Conservation (phyloP, 2,113 vertebrate species). For the Candoia aspera region DNA sequence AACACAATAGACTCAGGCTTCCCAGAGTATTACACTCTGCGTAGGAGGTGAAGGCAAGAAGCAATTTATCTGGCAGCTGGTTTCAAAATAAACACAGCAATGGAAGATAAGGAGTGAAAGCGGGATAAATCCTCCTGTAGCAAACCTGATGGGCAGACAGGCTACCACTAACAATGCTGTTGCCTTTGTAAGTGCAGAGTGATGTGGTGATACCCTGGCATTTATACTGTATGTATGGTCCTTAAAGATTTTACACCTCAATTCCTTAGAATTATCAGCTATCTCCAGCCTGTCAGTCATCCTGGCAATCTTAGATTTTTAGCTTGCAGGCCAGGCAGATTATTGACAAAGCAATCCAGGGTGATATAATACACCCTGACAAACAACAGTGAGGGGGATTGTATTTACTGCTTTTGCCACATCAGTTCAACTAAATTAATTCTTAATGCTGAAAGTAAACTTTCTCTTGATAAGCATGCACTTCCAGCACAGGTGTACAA, state of each 20-base stretch:
- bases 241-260: constrained; percentile 99
- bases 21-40: constrained; percentile 73
- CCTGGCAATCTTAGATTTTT: constrained; percentile 89
- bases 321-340: constrained; percentile 81
- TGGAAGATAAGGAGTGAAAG: constrained; percentile 90
- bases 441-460: constrained; percentile 76
- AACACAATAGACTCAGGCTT: constrained; percentile 71
- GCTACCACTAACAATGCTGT: constrained; percentile 92
- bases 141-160: constrained; percentile 94
- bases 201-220: constrained; percentile 98
- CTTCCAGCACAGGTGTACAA: constrained; percentile 7
- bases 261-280: constrained; percentile 99
- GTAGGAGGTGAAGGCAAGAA: constrained; percentile 83
- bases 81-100: constrained; percentile 81
- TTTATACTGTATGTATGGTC: constrained; percentile 94
- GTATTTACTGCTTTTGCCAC: constrained; percentile 73
- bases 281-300: constrained; percentile 96
- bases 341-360: constrained; percentile 98
- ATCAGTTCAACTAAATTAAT: constrained; percentile 79
- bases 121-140: constrained; percentile 90
- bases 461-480: constrained; percentile 74
- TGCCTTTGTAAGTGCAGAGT: constrained; percentile 91
- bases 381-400: constrained; percentile 85
- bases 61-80: constrained; percentile 83
- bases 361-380: constrained; percentile 89